Conservation (phyloP, 2,888 invertebrate genomes). For the Eupithecia pulchellata region DNA sequence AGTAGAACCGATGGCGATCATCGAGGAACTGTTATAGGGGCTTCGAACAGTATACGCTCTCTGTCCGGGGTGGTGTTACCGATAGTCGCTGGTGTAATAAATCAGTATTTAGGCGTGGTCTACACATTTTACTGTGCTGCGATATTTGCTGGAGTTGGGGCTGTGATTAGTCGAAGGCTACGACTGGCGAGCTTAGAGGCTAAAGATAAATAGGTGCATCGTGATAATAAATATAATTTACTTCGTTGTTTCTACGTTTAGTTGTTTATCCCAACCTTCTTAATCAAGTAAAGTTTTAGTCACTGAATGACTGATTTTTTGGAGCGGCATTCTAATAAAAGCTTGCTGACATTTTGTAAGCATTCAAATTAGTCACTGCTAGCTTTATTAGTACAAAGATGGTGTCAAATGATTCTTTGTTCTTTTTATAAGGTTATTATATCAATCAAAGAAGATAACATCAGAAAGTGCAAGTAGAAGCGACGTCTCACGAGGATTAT, state of each 20-base stretch:
- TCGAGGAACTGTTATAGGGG: constrained; percentile 84
- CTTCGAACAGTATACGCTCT: constrained; percentile 83
- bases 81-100: constrained; percentile 78
- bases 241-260: neutral
- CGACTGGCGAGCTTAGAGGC: constrained; percentile 43
- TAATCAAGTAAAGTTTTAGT: neutral
- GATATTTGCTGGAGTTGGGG: constrained; percentile 60
- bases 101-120: constrained; percentile 73
- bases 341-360: neutral
- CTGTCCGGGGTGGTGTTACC: constrained; percentile 84
- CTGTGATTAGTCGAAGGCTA: constrained; percentile 59
- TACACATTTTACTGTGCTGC: constrained; percentile 65
- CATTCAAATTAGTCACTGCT: neutral
- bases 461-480: neutral
- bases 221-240: constrained; percentile 10
- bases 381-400: neutral
- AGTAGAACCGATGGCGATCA: constrained; percentile 75
- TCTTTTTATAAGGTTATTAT: neutral
- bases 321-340: neutral
- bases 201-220: constrained; percentile 45
- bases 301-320: neutral
- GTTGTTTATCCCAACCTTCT: neutral
- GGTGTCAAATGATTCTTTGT: neutral
- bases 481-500: neutral
- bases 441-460: neutral